Conservation (phyloP, 2,888 invertebrate species). For the Drosophila diplacantha region DNA sequence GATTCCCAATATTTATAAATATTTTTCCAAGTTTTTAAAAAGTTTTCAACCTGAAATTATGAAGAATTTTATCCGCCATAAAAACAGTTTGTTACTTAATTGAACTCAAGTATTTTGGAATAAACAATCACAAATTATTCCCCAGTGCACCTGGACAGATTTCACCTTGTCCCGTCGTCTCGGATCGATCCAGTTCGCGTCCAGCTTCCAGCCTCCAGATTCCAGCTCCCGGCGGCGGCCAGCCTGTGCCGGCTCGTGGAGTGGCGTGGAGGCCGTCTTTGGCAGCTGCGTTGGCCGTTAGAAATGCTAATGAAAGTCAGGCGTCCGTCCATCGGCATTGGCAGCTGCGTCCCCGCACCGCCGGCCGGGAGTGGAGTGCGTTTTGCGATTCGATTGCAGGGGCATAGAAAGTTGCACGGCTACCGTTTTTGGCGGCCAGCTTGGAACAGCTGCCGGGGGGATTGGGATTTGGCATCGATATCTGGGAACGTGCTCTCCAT, state of each 20-base stretch:
- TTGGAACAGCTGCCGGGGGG: conserved; percentile 50
- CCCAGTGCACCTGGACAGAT: conserved; percentile 27
- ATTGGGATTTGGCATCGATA: conserved; percentile 32
- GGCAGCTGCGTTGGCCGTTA: conserved; percentile 72
- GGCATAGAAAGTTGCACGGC: conserved; percentile 71
- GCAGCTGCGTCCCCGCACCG: conserved; percentile 41
- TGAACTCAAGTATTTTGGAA: background rate
- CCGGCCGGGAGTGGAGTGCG: conserved; percentile 48
- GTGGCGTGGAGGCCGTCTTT: conserved; percentile 32
- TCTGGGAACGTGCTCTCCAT: conserved; percentile 32
- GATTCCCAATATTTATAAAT: no score
- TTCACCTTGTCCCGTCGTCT: conserved; percentile 40
- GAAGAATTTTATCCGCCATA: no score
- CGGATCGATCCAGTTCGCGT: conserved; percentile 52
- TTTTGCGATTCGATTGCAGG: conserved; percentile 67
- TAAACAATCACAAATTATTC: background rate
- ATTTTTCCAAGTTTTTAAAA: background rate
- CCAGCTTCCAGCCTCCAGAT: conserved; percentile 18
- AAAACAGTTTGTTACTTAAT: background rate
- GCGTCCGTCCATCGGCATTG: conserved; percentile 50
- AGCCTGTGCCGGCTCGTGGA: conserved; percentile 13
- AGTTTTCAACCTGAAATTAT: background rate
- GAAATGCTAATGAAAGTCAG: conserved; percentile 73
- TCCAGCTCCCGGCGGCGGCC: conserved; percentile 9
- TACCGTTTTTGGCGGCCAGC: conserved; percentile 56